A percentile compares a stretch with the other conserved stretches of the same genome.
These are phyloP conservation scores for Pasiphila rectangulata DNA, from an alignment of 2,888 invertebrate species.

Conservation along the genomic window DNA sequence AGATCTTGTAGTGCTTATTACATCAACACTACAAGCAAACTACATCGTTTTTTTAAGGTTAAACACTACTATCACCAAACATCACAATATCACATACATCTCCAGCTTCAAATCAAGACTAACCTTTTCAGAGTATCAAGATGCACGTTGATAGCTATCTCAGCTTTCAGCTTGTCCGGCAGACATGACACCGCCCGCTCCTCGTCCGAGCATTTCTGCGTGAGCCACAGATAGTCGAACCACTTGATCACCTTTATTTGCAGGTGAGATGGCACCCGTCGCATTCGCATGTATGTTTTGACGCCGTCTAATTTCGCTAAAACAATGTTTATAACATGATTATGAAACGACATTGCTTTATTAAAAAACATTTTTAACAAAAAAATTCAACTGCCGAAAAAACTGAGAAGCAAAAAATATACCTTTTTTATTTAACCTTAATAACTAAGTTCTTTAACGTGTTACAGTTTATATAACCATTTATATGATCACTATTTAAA, in stretches of 20 bases:
- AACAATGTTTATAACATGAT: conserved; percentile 52
- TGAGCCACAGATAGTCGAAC: conserved; percentile 99
- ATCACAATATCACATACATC: no score
- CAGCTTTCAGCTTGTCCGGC: conserved; percentile 98
- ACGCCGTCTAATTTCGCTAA: conserved; percentile 98
- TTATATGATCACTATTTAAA: no score
- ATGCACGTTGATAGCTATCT: conserved; percentile 99
- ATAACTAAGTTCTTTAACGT: no score
- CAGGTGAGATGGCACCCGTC: conserved; percentile 95
- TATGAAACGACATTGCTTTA: not conserved
- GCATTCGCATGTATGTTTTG: conserved; percentile 99
- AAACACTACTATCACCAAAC: no score
- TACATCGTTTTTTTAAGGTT: no score
- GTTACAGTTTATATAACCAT: no score
- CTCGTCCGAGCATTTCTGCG: conserved; percentile 98
- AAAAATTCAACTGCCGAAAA: no score
- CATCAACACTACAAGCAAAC: no score
- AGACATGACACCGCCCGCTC: conserved; percentile 97
- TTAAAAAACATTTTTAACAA: not conserved
- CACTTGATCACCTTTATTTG: conserved; percentile 98
- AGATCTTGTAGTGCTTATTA: no score
- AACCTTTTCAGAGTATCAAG: conserved; percentile 95
- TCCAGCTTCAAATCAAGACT: not conserved
- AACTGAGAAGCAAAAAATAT: no score
- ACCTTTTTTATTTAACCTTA: no score